These are phyloP conservation scores for Rhogogaster chlorosoma DNA, from an alignment of 2,888 invertebrate genomes.

Conservation along the genomic window DNA sequence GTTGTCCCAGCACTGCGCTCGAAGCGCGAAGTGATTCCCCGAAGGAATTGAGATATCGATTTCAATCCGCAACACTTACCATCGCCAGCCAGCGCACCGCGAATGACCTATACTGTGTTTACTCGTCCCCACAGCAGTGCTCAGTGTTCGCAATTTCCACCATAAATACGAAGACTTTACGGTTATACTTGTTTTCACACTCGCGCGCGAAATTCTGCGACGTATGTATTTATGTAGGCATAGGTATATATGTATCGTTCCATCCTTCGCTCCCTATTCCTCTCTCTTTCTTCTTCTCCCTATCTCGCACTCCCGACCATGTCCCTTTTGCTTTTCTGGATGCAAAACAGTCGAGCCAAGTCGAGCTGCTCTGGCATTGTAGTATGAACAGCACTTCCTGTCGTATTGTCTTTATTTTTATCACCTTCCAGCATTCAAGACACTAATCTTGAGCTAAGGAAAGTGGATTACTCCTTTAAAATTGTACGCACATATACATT, in stretches of 20 bases:
- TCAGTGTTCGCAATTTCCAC: slow-evolving; percentile 30
- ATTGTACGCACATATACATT: slow-evolving; percentile 27
- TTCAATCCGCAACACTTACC: slow-evolving; percentile 48
- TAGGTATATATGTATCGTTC: background rate
- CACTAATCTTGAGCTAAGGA: slow-evolving; percentile 25
- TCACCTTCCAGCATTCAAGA: slow-evolving; percentile 25
- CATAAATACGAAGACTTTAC: slow-evolving; percentile 13
- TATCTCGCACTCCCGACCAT: background rate
- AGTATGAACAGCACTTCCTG: slow-evolving; percentile 13
- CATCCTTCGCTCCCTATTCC: background rate
- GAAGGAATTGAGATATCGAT: slow-evolving; percentile 48
- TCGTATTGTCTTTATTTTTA: slow-evolving; percentile 42
- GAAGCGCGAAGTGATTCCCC: slow-evolving; percentile 39
- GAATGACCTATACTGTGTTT: slow-evolving; percentile 41
- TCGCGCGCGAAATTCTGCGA: slow-evolving; percentile 16
- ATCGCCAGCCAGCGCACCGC: slow-evolving; percentile 27
- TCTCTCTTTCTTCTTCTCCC: background rate
- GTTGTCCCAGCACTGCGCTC: slow-evolving; percentile 32
- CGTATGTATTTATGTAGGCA: background rate
- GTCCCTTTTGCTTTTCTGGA: slow-evolving; percentile 22
- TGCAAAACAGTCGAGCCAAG: slow-evolving; percentile 14
- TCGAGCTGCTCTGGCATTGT: slow-evolving; percentile 29
- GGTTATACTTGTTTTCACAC: slow-evolving; percentile 38
- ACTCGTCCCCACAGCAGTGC: slow-evolving; percentile 34
- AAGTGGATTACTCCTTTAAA: slow-evolving; percentile 43